Conservation (phyloP, 2,797 vertebrate species). For the Enoplosus armatus region DNA sequence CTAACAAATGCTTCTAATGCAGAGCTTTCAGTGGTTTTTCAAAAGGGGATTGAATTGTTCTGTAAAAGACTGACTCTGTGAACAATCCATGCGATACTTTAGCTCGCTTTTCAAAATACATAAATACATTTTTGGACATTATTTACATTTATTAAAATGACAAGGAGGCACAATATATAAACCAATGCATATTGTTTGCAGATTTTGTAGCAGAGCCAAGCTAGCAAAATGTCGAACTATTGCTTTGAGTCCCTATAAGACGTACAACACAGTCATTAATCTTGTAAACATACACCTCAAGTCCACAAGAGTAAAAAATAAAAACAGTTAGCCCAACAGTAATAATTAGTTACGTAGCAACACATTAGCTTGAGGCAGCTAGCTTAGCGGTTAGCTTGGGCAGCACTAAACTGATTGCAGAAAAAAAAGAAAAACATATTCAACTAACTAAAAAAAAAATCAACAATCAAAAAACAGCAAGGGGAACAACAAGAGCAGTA, state of each 20-base stretch:
- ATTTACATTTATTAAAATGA: background rate
- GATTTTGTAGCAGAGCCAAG: too few species aligned
- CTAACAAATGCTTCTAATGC: constrained; percentile 56
- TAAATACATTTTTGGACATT: background rate
- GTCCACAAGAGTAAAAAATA: too few species aligned
- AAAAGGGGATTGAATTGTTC: constrained; percentile 41
- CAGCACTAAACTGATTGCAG: background rate
- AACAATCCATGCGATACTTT: background rate
- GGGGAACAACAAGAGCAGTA: too few species aligned
- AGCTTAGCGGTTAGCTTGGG: background rate
- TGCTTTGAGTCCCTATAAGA: too few species aligned
- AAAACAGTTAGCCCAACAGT: too few species aligned
- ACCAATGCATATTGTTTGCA: background rate
- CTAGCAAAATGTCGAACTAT: too few species aligned
- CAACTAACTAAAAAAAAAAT: too few species aligned
- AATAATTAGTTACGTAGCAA: background rate
- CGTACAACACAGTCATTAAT: too few species aligned
- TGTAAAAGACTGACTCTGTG: background rate
- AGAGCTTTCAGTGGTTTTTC: constrained; percentile 44
- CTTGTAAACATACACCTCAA: too few species aligned
- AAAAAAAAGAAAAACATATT: too few species aligned
- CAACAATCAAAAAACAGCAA: background rate
- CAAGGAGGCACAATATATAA: background rate
- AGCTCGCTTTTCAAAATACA: background rate
- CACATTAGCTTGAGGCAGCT: background rate